Conservation (phyloP, 2,113 vertebrate species). For the Patagioenas fasciata region DNA sequence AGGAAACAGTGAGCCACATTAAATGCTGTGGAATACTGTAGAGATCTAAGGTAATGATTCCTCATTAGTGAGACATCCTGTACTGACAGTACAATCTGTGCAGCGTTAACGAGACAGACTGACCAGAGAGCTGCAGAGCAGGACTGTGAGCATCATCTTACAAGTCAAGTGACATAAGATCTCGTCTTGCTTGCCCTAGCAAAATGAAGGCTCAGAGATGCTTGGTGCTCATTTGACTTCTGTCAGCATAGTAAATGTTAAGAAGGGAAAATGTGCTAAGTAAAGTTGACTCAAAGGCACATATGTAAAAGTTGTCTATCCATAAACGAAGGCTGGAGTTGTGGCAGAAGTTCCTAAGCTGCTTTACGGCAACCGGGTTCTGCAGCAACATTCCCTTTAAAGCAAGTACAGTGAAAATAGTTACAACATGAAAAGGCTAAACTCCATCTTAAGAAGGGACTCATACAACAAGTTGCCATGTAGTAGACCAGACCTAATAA, state of each 20-base stretch:
- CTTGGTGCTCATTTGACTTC: not conserved
- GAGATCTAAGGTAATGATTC: not conserved
- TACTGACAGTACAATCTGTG: not conserved
- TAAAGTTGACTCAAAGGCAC: not conserved
- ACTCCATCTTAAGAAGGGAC: not conserved
- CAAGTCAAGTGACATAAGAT: not conserved
- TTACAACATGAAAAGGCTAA: not conserved
- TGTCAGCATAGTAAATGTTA: not conserved
- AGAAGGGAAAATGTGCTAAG: not conserved
- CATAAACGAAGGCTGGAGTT: not conserved
- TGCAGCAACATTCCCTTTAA: not conserved
- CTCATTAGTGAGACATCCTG: not conserved
- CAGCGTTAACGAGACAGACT: not conserved
- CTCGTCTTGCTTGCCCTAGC: not conserved
- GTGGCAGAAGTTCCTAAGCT: not conserved
- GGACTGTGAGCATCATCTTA: not conserved
- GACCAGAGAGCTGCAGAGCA: not conserved
- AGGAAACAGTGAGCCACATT: not conserved
- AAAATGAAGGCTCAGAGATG: not conserved
- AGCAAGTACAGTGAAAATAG: not conserved
- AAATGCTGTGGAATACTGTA: not conserved
- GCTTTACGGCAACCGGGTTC: not conserved
- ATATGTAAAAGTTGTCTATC: not conserved
- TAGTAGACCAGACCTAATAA: not conserved
- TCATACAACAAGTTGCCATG: not conserved